Evolutionary conservation across 1,140 invertebrate genomes (phyloP).

Genomic region (Eupristina koningsbergeri): DNA sequence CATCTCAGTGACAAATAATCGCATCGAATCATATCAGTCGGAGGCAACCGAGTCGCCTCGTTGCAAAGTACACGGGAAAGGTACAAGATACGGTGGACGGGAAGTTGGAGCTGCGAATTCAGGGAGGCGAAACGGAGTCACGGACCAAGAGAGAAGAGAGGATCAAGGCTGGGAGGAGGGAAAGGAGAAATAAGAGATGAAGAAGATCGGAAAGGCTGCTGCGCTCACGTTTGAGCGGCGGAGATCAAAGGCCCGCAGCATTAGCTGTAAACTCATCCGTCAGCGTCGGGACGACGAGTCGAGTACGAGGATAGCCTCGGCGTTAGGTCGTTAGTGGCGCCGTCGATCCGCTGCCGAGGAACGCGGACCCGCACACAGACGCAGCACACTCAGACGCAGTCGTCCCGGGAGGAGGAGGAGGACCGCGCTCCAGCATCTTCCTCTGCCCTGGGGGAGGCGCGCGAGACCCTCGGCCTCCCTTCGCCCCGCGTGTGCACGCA

Average conservation of each 20-base stretch:
- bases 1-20: background rate
- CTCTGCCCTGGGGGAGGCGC: background rate
- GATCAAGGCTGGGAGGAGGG: background rate
- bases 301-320: constrained; percentile 52
- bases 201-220: constrained; percentile 28
- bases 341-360: constrained; percentile 55
- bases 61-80: too few species aligned
- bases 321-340: constrained; percentile 69
- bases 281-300: constrained; percentile 67
- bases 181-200: background rate
- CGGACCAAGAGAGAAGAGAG: background rate
- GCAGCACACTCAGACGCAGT: too few species aligned
- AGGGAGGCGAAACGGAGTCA: background rate
- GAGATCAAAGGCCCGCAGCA: constrained; percentile 68
- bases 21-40: background rate
- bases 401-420: too few species aligned
- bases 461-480: background rate
- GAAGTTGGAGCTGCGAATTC: background rate
- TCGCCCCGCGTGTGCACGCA: background rate
- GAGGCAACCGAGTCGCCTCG: too few species aligned
- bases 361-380: too few species aligned
- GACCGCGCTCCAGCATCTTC: background rate
- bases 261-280: constrained; percentile 73
- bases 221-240: constrained; percentile 54
- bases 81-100: too few species aligned